phyloP scores from a whole-genome alignment of 2,888 invertebrate species.

The Apotomis betuletana region DNA sequence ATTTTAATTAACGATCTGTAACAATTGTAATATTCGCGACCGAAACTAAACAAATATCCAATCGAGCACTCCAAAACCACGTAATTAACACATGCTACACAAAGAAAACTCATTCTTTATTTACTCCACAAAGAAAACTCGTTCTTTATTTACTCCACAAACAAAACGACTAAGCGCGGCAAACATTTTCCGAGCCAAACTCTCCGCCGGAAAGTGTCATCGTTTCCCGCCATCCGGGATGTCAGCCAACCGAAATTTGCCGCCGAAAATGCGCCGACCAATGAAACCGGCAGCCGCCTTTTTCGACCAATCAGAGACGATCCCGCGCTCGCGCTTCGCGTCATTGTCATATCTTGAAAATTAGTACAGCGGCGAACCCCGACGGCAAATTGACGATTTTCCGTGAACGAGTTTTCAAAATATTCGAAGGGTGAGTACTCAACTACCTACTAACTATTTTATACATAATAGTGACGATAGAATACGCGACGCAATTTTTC shows the following conservation, averaged over 20 bases:
- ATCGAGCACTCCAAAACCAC: conserved; percentile 7
- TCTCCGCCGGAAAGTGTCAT: conserved; percentile 75
- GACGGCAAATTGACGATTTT: conserved; percentile 79
- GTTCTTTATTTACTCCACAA: conserved; percentile 42
- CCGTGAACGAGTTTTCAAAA: conserved; percentile 69
- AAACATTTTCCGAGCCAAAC: conserved; percentile 77
- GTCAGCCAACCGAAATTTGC: conserved; percentile 83
- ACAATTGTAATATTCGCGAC: conserved; percentile 8
- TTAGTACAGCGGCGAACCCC: conserved; percentile 82
- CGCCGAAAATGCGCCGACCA: conserved; percentile 76
- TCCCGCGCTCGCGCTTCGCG: conserved; percentile 82
- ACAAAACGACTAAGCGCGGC: conserved; percentile 65
- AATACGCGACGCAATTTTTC: conserved; percentile 16
- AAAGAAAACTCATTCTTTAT: conserved; percentile 35
- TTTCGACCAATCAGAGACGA: conserved; percentile 75
- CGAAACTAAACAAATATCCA: conserved; percentile 24
- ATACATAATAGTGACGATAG: conserved; percentile 30
- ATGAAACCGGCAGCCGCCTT: conserved; percentile 76
- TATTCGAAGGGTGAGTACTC: conserved; percentile 64
- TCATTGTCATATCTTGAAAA: conserved; percentile 82
- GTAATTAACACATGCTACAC: conserved; percentile 24
- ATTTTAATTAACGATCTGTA: neutral
- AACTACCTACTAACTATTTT: conserved; percentile 47
- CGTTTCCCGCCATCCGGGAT: conserved; percentile 80
- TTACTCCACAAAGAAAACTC: conserved; percentile 40